Evolutionary conservation across 2,888 invertebrate species (phyloP).

Genomic region (Nowickia ferox): DNA sequence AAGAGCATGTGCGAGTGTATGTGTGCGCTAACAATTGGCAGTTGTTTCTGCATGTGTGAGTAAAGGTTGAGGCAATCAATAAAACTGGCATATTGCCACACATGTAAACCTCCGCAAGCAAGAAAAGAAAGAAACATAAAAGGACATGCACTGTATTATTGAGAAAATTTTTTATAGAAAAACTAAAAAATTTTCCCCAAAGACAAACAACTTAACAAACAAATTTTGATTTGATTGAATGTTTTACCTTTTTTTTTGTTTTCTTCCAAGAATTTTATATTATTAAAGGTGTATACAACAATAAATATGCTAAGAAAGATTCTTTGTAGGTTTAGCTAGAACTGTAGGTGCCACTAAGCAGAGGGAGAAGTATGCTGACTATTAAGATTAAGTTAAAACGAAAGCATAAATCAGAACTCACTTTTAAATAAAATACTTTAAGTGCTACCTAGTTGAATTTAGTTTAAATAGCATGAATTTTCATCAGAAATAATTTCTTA

Average conservation of each 20-base stretch:
- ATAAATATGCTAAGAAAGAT: too few species aligned
- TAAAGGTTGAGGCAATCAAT: conserved; percentile 64
- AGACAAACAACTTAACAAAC: conserved; percentile 33
- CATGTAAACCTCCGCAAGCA: conserved; percentile 12
- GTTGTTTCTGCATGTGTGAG: background rate
- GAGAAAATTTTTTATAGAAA: conserved; percentile 5
- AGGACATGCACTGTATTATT: conserved; percentile 17
- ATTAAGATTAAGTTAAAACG: too few species aligned
- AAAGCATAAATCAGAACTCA: too few species aligned
- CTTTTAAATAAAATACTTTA: too few species aligned
- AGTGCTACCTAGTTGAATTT: too few species aligned
- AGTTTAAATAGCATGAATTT: too few species aligned
- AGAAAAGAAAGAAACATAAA: background rate
- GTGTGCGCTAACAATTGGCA: background rate
- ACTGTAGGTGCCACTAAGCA: too few species aligned
- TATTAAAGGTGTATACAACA: background rate
- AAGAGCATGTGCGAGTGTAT: background rate
- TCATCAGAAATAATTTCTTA: too few species aligned
- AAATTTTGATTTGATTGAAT: conserved; percentile 48
- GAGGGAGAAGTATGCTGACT: too few species aligned
- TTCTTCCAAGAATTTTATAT: background rate
- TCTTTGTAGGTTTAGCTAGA: too few species aligned
- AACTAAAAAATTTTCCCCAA: conserved; percentile 25
- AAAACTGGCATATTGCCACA: conserved; percentile 69
- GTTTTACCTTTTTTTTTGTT: conserved; percentile 22